A percentile compares a stretch with the other conserved stretches of the same genome.
Conservation (phyloP, 2,113 vertebrate species). For the Pseudois nayaur region DNA sequence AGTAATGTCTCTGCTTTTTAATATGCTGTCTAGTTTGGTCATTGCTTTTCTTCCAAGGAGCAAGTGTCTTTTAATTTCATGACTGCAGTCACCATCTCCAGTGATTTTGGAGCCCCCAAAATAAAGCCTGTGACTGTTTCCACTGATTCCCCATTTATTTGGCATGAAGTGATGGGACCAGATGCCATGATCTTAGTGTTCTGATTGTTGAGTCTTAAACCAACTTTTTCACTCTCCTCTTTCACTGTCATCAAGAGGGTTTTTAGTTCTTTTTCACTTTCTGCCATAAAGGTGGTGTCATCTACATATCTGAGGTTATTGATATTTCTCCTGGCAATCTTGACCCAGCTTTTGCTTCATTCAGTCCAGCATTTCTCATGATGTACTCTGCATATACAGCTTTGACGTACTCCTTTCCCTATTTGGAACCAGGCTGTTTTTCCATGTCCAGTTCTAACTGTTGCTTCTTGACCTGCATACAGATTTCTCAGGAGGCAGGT, state of each 20-base stretch:
- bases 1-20: background rate
- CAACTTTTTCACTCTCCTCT: background rate
- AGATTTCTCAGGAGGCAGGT: background rate
- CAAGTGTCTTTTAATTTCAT: background rate
- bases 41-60: background rate
- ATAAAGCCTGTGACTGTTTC: background rate
- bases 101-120: background rate
- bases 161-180: background rate
- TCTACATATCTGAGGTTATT: background rate
- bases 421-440: background rate
- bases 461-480: background rate
- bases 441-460: background rate
- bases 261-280: background rate
- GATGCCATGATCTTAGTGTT: background rate
- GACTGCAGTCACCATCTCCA: background rate
- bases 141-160: background rate
- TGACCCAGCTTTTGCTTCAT: background rate
- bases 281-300: background rate
- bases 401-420: rapidly evolving
- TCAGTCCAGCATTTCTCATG: background rate
- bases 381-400: background rate
- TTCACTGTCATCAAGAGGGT: background rate
- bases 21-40: background rate
- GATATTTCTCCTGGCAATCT: background rate
- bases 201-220: background rate